Evolutionary conservation across 2,797 vertebrate genomes (phyloP).

Genomic region (Brachymystax lenok): DNA sequence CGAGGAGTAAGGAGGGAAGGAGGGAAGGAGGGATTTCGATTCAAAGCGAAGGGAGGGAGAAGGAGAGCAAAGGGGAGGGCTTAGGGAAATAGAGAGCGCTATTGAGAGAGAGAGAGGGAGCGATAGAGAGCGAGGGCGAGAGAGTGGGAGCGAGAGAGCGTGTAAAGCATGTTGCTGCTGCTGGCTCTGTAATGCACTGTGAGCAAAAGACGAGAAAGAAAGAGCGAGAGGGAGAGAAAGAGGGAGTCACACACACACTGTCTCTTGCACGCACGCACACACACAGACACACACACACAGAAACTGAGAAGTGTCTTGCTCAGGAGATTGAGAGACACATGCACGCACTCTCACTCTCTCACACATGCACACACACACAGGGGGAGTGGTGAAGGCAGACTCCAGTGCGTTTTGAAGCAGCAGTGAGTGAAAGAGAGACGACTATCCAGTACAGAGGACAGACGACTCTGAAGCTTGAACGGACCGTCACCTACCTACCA

Average conservation of each 20-base stretch:
- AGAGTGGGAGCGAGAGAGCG: slow-evolving; percentile 45
- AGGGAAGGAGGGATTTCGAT: slow-evolving; percentile 38
- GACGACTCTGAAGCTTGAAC: slow-evolving; percentile 12
- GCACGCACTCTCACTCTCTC: slow-evolving; percentile 6
- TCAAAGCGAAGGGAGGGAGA: slow-evolving; percentile 50
- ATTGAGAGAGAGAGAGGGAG: slow-evolving; percentile 40
- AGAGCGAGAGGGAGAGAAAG: slow-evolving; percentile 43
- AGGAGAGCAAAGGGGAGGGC: slow-evolving; percentile 63
- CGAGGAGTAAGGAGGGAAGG: slow-evolving; percentile 23
- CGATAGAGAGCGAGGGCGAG: slow-evolving; percentile 22
- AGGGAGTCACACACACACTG: slow-evolving; percentile 30
- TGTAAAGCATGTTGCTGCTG: slow-evolving; percentile 67
- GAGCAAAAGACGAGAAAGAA: slow-evolving; percentile 54
- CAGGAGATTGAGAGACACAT: slow-evolving; percentile 3
- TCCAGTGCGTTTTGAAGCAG: slow-evolving; percentile 13
- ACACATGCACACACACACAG: slow-evolving; percentile 10
- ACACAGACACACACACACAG: slow-evolving; percentile 22
- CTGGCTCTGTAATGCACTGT: slow-evolving; percentile 67
- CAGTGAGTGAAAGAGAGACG: slow-evolving; percentile 20
- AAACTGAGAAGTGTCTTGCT: slow-evolving; percentile 34
- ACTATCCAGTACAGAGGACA: slow-evolving; percentile 14
- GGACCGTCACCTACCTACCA: slow-evolving; percentile 56
- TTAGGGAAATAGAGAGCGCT: slow-evolving; percentile 55
- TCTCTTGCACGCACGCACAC: slow-evolving; percentile 23
- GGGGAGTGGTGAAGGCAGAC: background rate